These are phyloP conservation scores for Pyxicephalus adspersus DNA, from an alignment of 2,113 vertebrate species.

Conservation along the genomic window DNA sequence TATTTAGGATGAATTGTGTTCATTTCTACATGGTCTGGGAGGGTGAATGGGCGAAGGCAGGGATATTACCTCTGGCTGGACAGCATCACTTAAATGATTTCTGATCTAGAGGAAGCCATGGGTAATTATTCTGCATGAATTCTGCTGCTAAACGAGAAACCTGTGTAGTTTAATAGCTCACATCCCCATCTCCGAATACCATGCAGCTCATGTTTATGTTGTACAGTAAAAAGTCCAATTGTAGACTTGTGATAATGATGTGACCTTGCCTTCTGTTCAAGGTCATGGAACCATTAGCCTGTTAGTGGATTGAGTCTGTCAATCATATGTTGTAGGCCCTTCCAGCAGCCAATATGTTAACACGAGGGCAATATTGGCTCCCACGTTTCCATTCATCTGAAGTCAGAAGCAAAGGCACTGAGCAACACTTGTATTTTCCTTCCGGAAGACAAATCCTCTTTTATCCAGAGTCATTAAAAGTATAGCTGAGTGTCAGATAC, in stretches of 20 bases:
- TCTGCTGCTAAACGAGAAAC: not conserved
- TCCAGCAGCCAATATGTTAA: not conserved
- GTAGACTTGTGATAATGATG: slow-evolving; percentile 16
- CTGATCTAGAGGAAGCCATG: slow-evolving; percentile 21
- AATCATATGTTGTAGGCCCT: slow-evolving; percentile 5
- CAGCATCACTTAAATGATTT: slow-evolving; percentile 31
- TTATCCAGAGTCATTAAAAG: not conserved
- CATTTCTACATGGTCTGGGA: not conserved
- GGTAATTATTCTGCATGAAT: slow-evolving; percentile 21
- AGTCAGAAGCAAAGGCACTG: not conserved
- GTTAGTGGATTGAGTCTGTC: not conserved
- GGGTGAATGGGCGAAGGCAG: not conserved
- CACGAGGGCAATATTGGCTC: not conserved
- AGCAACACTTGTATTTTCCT: not conserved
- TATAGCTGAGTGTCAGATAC: not conserved
- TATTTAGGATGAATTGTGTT: slow-evolving; percentile 21
- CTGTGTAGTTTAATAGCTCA: slow-evolving; percentile 1
- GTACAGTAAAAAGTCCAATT: slow-evolving; percentile 32
- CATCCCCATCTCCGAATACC: not conserved
- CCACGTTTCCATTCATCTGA: not conserved
- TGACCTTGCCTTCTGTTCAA: slow-evolving; percentile 44
- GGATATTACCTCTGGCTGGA: slow-evolving; percentile 30
- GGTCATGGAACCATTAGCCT: slow-evolving; percentile 11
- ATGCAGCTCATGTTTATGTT: not conserved
- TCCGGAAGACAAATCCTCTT: not conserved